phyloP scores from a whole-genome alignment of 2,888 invertebrate genomes.

The Apotomis capreana region DNA sequence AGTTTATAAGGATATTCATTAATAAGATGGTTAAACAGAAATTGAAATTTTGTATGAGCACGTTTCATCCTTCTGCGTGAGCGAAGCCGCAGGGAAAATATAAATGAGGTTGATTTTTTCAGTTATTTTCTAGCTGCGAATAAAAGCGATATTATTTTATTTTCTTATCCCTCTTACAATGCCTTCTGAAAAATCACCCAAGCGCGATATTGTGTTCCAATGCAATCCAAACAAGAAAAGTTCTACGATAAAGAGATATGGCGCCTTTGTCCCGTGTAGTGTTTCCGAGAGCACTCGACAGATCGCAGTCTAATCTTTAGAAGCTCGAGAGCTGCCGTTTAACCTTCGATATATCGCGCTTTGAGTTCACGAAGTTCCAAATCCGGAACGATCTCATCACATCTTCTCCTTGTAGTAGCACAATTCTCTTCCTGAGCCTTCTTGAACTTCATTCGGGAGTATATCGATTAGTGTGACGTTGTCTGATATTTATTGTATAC shows the following conservation, averaged over 20 bases:
- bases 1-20: too few species aligned
- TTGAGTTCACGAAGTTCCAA: background rate
- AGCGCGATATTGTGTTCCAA: conserved; percentile 26
- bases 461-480: too few species aligned
- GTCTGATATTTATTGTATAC: too few species aligned
- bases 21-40: too few species aligned
- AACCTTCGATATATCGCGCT: conserved; percentile 1
- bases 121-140: background rate
- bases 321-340: conserved; percentile 19
- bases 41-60: too few species aligned
- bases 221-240: conserved; percentile 27
- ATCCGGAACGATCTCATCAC: background rate
- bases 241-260: conserved; percentile 20
- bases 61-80: too few species aligned
- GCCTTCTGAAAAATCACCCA: background rate
- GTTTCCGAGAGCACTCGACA: conserved; percentile 24
- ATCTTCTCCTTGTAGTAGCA: background rate
- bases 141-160: background rate
- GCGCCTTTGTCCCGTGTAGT: conserved; percentile 24
- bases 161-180: background rate
- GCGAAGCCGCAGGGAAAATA: too few species aligned
- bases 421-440: too few species aligned
- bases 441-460: too few species aligned
- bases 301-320: conserved; percentile 21
- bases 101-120: background rate